Base-by-base conservation (phyloP, 2,113 vertebrate species). In the Beaufortia kweichowensis region DNA sequence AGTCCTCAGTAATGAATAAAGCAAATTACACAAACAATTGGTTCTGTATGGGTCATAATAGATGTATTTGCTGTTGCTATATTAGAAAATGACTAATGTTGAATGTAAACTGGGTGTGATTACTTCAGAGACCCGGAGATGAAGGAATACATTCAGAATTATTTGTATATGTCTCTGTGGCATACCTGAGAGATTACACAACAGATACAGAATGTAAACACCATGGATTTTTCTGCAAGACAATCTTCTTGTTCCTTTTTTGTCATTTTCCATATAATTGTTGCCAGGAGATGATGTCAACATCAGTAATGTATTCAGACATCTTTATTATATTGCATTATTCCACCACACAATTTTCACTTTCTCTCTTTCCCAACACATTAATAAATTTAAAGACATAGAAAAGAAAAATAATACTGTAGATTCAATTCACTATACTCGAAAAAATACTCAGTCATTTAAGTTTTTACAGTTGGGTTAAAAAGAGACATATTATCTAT, bases 31-130 rank as follows among this genome's bases (percentile, higher is more conserved):
- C 68, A 26, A 71, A 57, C 8, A 57, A 41, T 2, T 6, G 4
- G 53, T 71, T 41, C 29, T 24, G 35, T 41, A 71, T 71, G 8
- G 26, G 23, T 41, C 15, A 19, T 71, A 26, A 26, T 59, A 71
- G 8, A 59, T 71, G 33, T 26, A 41, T 31, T 23, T 41, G 15
- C 12, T 71, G 23, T 71, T 59, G 53, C 11, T 23, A 50, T 33
- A 15, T 26, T 57, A 4, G 56, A 71, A 71, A 31, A 59, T 59
- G 39, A 59, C 31, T 3, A n/a, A 59, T 41, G 53, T 59, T 17
- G 26, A 59, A 71, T 33, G 31, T 17, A 70, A 70, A 29, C 21
- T 70, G 28, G 10, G 14, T 15, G 21, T 71, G 53, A 59, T 71
- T 57, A 39, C 19, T 26, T n/a, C 33, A 56, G 68, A 21, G 24